Evolutionary conservation across 37 sponge, comb jelly and placozoan species (phyloP).

Genomic region (Oscarella lobularis): DNA sequence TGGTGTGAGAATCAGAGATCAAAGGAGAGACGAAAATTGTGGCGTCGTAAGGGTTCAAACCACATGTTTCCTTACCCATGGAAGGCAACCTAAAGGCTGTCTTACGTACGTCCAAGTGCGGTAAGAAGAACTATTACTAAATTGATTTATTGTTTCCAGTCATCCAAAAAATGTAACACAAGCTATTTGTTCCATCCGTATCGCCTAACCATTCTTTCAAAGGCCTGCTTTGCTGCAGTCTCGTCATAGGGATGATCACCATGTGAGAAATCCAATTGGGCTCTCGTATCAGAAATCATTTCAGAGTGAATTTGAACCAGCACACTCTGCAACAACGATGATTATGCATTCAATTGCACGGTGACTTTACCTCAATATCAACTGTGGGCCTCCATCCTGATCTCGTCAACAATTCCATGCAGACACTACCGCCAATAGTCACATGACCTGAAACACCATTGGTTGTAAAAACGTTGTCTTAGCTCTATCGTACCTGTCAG

Average conservation of each 20-base stretch:
- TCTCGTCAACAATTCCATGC: conserved; percentile 74
- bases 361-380: conserved; percentile 51
- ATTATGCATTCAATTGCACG: background rate
- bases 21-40: conserved; percentile 69
- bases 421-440: conserved; percentile 75
- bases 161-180: no score
- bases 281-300: conserved; percentile 53
- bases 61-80: conserved; percentile 76
- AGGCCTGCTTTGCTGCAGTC: conserved; percentile 43
- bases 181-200: conserved; percentile 70
- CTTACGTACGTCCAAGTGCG: no score
- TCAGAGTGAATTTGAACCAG: conserved; percentile 59
- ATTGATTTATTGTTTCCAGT: no score
- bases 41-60: conserved; percentile 32
- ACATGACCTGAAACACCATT: no score
- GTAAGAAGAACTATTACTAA: no score
- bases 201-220: conserved; percentile 55
- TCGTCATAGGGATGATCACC: conserved; percentile 29
- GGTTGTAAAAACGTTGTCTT: no score
- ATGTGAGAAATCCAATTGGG: conserved; percentile 29
- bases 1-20: conserved; percentile 82
- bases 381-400: conserved; percentile 71
- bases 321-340: conserved; percentile 18
- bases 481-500: no score
- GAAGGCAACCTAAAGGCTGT: no score